These are phyloP conservation scores for Drosophila greeni DNA, from an alignment of 2,888 invertebrate genomes.

Conservation along the genomic window DNA sequence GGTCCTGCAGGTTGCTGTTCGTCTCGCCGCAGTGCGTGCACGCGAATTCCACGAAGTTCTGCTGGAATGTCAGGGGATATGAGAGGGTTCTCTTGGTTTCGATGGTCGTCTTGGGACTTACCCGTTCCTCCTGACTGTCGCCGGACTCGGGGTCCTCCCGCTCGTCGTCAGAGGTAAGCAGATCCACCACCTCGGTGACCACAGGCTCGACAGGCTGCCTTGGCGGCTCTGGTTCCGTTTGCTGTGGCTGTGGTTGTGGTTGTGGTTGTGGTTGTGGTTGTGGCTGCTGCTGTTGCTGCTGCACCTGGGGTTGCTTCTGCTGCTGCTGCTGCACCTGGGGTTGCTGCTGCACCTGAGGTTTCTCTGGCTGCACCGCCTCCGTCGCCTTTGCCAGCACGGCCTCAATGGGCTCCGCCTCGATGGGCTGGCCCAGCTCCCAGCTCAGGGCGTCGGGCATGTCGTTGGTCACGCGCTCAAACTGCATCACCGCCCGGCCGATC, in stretches of 20 bases:
- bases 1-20: slow-evolving; percentile 40
- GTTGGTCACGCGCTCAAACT: slow-evolving; percentile 70
- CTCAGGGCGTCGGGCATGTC: slow-evolving; percentile 36
- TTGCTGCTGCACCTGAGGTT: too few species aligned
- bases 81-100: too few species aligned
- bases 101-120: neutral
- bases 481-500: slow-evolving; percentile 80
- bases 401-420: slow-evolving; percentile 76
- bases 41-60: slow-evolving; percentile 47
- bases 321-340: slow-evolving; percentile 67
- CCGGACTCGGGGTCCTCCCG: neutral
- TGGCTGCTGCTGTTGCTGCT: neutral
- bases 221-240: too few species aligned
- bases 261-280: neutral
- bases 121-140: slow-evolving; percentile 8
- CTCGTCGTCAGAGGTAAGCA: slow-evolving; percentile 52
- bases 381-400: too few species aligned
- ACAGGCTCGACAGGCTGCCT: neutral
- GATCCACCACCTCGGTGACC: slow-evolving; percentile 30
- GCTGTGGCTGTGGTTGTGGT: neutral
- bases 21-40: slow-evolving; percentile 68
- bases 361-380: too few species aligned
- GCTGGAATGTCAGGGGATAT: neutral
- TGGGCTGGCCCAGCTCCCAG: slow-evolving; percentile 80
- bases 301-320: neutral